phyloP scores from a whole-genome alignment of 2,113 vertebrate species.

The Chamaetylas fuelleborni region DNA sequence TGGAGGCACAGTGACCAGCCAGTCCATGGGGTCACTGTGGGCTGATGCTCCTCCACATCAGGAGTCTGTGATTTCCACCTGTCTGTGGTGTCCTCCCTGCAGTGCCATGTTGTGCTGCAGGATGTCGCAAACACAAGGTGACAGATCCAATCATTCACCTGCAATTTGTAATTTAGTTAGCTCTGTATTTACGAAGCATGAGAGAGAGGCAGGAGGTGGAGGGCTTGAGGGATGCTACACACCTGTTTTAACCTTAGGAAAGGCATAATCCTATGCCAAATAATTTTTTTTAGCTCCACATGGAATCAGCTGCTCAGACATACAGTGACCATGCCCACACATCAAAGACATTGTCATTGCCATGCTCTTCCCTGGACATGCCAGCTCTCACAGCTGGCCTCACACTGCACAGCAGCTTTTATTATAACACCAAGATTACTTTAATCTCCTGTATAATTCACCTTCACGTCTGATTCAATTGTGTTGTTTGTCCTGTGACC shows the following conservation, averaged over 20 bases:
- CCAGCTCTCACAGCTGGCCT: background rate
- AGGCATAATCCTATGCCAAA: background rate
- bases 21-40: background rate
- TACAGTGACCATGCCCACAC: background rate
- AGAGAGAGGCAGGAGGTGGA: background rate
- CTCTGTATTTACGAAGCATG: background rate
- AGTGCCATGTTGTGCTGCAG: no score
- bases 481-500: background rate
- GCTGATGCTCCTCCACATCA: background rate
- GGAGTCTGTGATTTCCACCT: background rate
- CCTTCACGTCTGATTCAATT: background rate
- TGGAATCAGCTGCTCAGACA: background rate
- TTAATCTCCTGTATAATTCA: constrained; percentile 4
- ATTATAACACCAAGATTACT: background rate
- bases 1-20: accelerated
- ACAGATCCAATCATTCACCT: background rate
- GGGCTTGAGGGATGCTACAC: background rate
- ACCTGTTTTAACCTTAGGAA: background rate
- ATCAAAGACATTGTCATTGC: background rate
- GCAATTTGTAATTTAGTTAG: background rate
- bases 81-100: no score
- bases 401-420: background rate
- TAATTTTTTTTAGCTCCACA: background rate
- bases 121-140: background rate
- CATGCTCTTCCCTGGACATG: background rate